Conservation (phyloP, 2,797 vertebrate genomes). For the Acipenser ruthenus region DNA sequence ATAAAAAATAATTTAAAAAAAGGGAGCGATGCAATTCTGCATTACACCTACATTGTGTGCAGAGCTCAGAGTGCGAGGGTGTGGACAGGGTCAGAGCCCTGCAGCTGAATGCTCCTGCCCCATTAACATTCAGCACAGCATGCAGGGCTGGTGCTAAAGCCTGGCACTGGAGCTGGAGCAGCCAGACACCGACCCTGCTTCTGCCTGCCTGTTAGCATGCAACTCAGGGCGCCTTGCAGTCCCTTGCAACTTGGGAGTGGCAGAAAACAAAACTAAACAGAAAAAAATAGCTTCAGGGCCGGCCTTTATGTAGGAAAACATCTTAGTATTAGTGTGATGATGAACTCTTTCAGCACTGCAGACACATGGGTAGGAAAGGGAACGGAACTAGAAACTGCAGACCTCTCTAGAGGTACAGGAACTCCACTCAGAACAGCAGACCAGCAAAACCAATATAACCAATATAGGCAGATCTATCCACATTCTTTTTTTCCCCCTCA, state of each 20-base stretch:
- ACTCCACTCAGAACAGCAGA: neutral
- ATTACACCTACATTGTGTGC: neutral
- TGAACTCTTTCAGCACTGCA: neutral
- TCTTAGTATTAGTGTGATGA: too few species aligned
- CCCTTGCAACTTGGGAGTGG: constrained; percentile 4
- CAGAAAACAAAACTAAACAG: neutral
- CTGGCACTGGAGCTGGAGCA: neutral
- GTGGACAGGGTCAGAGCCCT: neutral
- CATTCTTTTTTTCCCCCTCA: too few species aligned
- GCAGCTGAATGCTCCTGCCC: neutral
- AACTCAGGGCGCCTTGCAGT: constrained; percentile 17
- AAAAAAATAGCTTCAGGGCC: neutral
- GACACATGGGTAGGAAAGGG: neutral
- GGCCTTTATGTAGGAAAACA: too few species aligned
- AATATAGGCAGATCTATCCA: neutral
- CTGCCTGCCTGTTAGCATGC: constrained; percentile 22
- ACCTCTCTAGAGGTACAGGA: neutral
- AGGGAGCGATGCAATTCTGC: neutral
- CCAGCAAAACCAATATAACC: neutral
- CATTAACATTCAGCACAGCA: constrained; percentile 17
- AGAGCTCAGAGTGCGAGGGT: too few species aligned
- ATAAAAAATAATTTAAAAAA: neutral
- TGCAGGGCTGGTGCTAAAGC: neutral
- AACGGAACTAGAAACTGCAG: neutral
- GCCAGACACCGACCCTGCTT: neutral